Evolutionary conservation across 2,113 vertebrate genomes (phyloP).

Genomic region (Pangasianodon hypophthalmus): DNA sequence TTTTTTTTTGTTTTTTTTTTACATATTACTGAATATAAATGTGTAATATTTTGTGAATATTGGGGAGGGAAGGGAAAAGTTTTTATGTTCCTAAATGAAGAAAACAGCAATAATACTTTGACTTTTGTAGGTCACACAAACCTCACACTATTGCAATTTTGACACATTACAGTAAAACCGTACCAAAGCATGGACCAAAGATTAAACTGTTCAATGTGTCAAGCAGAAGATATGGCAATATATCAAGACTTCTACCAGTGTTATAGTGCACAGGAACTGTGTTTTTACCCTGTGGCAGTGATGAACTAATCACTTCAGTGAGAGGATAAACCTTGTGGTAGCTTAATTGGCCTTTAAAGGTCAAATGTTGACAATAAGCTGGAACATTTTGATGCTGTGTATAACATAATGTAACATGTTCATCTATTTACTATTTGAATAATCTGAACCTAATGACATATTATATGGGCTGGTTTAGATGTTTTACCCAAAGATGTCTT

Average conservation of each 20-base stretch:
- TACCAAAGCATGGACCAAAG: constrained; percentile 29
- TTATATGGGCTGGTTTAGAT: constrained; percentile 7
- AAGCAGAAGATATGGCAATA: background rate
- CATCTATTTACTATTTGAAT: constrained; percentile 21
- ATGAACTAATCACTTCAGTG: background rate
- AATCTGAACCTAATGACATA: background rate
- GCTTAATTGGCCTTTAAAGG: constrained; percentile 3
- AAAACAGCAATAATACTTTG: constrained; percentile 46
- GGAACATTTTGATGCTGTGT: constrained; percentile 35
- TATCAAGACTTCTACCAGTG: constrained; percentile 40
- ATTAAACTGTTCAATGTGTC: constrained; percentile 3
- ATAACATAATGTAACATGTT: constrained; percentile 21
- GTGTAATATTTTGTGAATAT: constrained; percentile 73
- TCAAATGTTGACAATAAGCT: constrained; percentile 40
- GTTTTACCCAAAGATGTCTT: background rate
- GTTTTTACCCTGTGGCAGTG: constrained; percentile 18
- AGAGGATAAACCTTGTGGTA: background rate
- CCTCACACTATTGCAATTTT: constrained; percentile 37
- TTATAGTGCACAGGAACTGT: constrained; percentile 54
- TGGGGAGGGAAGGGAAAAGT: constrained; percentile 47
- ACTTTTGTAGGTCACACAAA: constrained; percentile 49
- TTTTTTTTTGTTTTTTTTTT: constrained; percentile 31
- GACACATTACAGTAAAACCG: background rate
- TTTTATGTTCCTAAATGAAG: constrained; percentile 58
- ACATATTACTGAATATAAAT: constrained; percentile 57